phyloP scores from a whole-genome alignment of 2,113 vertebrate genomes.

The Takifugu bimaculatus region DNA sequence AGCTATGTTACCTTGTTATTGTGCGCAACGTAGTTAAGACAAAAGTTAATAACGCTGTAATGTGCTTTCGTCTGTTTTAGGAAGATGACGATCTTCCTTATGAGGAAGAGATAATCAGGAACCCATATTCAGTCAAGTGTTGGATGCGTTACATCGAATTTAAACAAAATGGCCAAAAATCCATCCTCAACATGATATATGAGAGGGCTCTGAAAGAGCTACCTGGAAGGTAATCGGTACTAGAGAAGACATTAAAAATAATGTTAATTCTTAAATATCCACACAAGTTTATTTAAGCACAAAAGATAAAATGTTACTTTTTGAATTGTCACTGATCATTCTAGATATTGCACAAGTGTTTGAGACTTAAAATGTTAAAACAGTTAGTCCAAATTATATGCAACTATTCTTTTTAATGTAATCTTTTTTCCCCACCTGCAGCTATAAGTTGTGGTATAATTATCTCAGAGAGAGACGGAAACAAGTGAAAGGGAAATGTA shows the following conservation, averaged over 20 bases:
- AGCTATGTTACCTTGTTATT: neutral
- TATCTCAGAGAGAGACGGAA: slow-evolving; percentile 88
- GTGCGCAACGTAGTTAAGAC: neutral
- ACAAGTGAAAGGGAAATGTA: slow-evolving; percentile 85
- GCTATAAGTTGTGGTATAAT: slow-evolving; percentile 93
- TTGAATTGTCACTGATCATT: too few species aligned
- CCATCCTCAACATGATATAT: slow-evolving; percentile 85
- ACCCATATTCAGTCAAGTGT: slow-evolving; percentile 90
- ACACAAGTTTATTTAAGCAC: too few species aligned
- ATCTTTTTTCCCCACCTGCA: slow-evolving; percentile 37
- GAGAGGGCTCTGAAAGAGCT: slow-evolving; percentile 87
- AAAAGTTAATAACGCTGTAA: neutral
- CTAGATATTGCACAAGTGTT: too few species aligned
- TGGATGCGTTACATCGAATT: slow-evolving; percentile 92
- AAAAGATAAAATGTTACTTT: too few species aligned
- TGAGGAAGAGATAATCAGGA: slow-evolving; percentile 91
- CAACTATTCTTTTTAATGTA: neutral
- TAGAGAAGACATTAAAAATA: neutral
- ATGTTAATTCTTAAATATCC: neutral
- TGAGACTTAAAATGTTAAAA: neutral
- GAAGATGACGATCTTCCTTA: slow-evolving; percentile 91
- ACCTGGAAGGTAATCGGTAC: slow-evolving; percentile 81
- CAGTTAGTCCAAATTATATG: neutral
- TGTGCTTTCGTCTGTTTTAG: slow-evolving; percentile 50
- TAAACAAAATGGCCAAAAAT: slow-evolving; percentile 79